These are phyloP conservation scores for Mionectes olivaceus DNA, from an alignment of 2,797 vertebrate species.

Conservation along the genomic window DNA sequence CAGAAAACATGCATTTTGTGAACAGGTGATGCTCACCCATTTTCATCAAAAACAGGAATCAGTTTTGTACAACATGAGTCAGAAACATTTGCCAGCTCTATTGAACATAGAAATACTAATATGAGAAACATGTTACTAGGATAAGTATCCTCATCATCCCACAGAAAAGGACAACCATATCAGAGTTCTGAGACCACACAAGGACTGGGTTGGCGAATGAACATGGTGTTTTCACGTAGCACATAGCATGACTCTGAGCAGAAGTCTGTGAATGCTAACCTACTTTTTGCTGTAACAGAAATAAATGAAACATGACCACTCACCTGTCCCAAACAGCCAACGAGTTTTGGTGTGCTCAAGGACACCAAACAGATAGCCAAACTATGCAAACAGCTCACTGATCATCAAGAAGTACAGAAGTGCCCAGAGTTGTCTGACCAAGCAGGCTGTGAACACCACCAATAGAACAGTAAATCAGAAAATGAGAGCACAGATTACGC, in stretches of 20 bases:
- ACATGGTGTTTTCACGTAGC: rapidly evolving
- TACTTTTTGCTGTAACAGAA: neutral
- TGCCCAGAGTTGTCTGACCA: neutral
- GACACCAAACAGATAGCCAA: neutral
- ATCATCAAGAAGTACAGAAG: neutral
- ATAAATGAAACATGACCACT: rapidly evolving
- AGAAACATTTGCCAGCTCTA: neutral
- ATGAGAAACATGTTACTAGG: neutral
- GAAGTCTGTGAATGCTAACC: neutral
- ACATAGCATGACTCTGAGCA: neutral
- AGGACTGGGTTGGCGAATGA: neutral
- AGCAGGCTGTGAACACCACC: rapidly evolving
- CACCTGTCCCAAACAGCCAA: neutral
- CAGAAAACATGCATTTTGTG: neutral
- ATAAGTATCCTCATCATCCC: neutral
- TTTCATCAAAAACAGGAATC: neutral
- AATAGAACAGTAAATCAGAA: neutral
- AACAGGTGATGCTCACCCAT: neutral
- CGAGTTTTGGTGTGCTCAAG: neutral
- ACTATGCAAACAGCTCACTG: neutral
- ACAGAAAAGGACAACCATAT: neutral
- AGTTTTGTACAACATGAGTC: rapidly evolving
- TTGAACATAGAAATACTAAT: neutral
- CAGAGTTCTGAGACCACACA: neutral
- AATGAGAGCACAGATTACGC: neutral